phyloP scores from a whole-genome alignment of 1,140 invertebrate genomes.

The Panagrolaimus sp. region DNA sequence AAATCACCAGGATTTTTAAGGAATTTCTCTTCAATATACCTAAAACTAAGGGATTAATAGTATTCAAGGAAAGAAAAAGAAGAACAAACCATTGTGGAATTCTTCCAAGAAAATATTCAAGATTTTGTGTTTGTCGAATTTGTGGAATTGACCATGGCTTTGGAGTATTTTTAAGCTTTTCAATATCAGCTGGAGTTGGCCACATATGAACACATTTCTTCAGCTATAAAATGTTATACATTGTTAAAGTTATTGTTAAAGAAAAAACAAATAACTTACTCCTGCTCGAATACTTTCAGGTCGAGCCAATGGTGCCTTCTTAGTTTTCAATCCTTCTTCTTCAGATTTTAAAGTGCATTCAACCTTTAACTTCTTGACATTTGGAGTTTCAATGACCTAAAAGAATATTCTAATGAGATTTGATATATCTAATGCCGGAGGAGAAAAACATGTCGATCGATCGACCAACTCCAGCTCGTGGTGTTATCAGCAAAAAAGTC shows the following conservation, averaged over 20 bases:
- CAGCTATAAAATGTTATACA: not conserved
- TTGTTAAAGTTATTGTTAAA: not conserved
- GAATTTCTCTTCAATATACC: constrained; percentile 17
- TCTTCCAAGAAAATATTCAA: constrained; percentile 9
- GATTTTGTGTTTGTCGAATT: constrained; percentile 11
- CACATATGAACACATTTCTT: constrained; percentile 18
- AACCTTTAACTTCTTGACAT: constrained; percentile 6
- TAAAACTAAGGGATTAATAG: no score
- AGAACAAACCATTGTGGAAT: constrained; percentile 14
- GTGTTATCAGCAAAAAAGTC: no score
- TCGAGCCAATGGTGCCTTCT: not conserved
- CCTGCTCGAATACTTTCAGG: constrained; percentile 1
- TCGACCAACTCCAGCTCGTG: no score
- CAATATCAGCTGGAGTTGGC: constrained; percentile 20
- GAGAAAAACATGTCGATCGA: no score
- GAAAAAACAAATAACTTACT: not conserved
- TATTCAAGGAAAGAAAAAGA: no score
- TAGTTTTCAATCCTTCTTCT: not conserved
- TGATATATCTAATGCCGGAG: no score
- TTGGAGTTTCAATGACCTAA: constrained; percentile 4
- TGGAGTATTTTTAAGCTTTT: not conserved
- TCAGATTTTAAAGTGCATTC: not conserved
- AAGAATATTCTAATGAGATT: no score
- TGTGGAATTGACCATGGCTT: constrained; percentile 11
- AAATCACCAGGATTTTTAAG: constrained; percentile 18